phyloP scores from a whole-genome alignment of 2,888 invertebrate genomes.

The Monopis laevigella region DNA sequence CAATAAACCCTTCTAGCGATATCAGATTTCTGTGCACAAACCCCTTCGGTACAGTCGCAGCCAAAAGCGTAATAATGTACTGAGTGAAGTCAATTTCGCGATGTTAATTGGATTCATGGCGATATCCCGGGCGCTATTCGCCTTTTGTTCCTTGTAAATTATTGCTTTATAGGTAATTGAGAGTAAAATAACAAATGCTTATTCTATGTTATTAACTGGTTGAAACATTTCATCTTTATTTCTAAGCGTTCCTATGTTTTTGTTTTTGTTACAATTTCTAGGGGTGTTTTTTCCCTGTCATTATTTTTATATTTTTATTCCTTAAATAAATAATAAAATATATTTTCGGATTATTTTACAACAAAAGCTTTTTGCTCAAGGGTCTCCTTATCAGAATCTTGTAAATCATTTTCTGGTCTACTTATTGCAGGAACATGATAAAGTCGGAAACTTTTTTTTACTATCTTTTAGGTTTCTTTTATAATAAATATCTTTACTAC shows the following conservation, averaged over 20 bases:
- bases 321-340: no score
- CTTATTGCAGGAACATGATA: slow-evolving; percentile 25
- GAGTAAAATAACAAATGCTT: slow-evolving; percentile 27
- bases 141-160: slow-evolving; percentile 49
- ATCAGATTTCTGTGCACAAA: no score
- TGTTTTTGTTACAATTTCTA: no score
- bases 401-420: slow-evolving; percentile 39
- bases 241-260: no score
- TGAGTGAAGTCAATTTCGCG: slow-evolving; percentile 40
- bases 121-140: slow-evolving; percentile 36
- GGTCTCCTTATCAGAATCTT: slow-evolving; percentile 31
- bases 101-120: slow-evolving; percentile 51
- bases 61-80: slow-evolving; percentile 13
- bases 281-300: no score
- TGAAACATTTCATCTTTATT: no score
- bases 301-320: no score
- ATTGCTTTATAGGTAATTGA: slow-evolving; percentile 46
- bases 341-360: no score
- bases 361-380: no score
- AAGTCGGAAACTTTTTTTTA: slow-evolving; percentile 21
- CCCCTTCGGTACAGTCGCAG: slow-evolving; percentile 2
- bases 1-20: no score
- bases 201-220: no score
- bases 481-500: no score
- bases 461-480: slow-evolving; percentile 21